Evolutionary conservation across 2,113 vertebrate species (phyloP), one percentile per base, ranked within the genome.

Genomic region (Alligator sinensis): DNA sequence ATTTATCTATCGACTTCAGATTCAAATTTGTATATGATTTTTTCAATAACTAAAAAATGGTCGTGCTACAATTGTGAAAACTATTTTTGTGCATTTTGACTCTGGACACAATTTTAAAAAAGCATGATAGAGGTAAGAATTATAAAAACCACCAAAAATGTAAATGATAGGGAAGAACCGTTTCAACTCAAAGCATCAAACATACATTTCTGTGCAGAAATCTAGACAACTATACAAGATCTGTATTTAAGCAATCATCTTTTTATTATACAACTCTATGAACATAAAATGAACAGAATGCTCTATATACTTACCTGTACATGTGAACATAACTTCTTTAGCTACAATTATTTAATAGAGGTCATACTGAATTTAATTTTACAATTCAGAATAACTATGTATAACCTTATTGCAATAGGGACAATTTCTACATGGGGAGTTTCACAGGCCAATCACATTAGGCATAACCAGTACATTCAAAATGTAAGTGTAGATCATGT

Each of bases 181-280:
- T 92, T 98, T 98, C 95, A 98, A 98, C 97, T 98, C 97, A 98
- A 98, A 98, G 98, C 97, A 88, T 98, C 94, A 96, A 96, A 97
- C 88, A 61, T 95, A 97, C 96, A 97, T 96, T 96, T 98, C 98
- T 99, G 98, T 99, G 99, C 99, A 99, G 98, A 98, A 99, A 98
- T 97, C 97, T 98, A 98, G 98, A 98, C 98, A 98, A 98, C 98
- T 99, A 98, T 99, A 99, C 99, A 99, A 98, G 98, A 98, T 98
- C 98, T 98, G 98, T 98, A 98, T 99, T 99, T 98, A 98, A 98
- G 98, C 98, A 98, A 98, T 98, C 98, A 97, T 99, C 98, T 97
- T 97, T 99, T 98, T 99, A 98, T 99, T 99, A 98, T 99, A 99
- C 99, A 98, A 98, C 97, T 98, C 98, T 98, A 98, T 98, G 98